Percentiles rank a stretch among this genome's conserved stretches.
Evolutionary conservation across 1,140 invertebrate genomes (phyloP).

Genomic region (Uloborus diversus): DNA sequence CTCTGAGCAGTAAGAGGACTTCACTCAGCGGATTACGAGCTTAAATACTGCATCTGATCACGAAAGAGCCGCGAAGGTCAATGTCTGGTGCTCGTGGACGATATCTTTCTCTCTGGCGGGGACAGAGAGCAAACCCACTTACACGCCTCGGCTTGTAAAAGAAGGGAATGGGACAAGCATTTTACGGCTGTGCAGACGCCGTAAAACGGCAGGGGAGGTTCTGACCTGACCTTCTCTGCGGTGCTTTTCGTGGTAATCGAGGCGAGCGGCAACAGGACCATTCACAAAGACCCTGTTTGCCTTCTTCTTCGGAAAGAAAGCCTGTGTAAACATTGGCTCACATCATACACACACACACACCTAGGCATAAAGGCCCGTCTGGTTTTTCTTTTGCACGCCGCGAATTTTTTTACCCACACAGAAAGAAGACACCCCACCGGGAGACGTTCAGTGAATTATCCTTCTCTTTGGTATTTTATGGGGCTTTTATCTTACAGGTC

Average conservation of each 20-base stretch:
- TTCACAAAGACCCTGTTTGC: constrained; percentile 43
- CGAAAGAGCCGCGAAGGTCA: no score
- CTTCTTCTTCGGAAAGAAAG: constrained; percentile 39
- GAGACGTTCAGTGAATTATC: neutral
- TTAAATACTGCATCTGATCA: no score
- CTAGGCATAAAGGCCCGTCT: no score
- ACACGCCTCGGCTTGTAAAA: constrained; percentile 30
- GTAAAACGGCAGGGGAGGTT: constrained; percentile 37
- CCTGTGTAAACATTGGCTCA: constrained; percentile 18
- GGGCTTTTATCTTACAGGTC: neutral
- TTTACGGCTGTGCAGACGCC: constrained; percentile 31
- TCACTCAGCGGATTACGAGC: no score
- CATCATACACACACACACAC: neutral
- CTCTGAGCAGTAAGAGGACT: no score
- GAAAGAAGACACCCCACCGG: neutral
- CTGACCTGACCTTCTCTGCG: constrained; percentile 33
- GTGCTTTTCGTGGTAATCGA: constrained; percentile 34
- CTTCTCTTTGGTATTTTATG: neutral
- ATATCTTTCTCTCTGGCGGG: neutral
- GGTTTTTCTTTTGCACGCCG: neutral
- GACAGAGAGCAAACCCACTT: neutral
- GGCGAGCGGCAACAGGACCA: constrained; percentile 36
- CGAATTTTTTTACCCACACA: neutral
- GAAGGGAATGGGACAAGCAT: constrained; percentile 18
- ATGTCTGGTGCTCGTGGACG: no score